These are phyloP conservation scores for Petrocephalus microphthalmus DNA, from an alignment of 2,113 vertebrate genomes.

Conservation along the genomic window DNA sequence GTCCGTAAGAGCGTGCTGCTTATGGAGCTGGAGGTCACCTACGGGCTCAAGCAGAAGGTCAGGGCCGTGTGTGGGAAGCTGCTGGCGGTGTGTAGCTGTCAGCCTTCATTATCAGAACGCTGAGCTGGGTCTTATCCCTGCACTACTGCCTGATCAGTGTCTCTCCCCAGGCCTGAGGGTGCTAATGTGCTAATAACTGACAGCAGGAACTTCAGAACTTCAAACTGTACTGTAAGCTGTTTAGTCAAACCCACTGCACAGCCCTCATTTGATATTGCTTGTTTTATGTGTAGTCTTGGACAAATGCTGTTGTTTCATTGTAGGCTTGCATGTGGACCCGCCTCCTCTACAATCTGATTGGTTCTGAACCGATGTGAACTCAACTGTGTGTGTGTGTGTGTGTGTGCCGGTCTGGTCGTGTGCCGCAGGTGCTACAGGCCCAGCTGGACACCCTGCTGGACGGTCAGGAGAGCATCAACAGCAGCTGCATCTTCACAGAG, in stretches of 20 bases:
- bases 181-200: slow-evolving; percentile 35
- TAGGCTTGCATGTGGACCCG: no score
- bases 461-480: slow-evolving; percentile 87
- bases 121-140: not conserved
- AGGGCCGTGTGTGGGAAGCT: slow-evolving; percentile 28
- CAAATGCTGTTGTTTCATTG: no score
- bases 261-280: no score
- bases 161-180: not conserved
- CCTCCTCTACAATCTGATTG: no score
- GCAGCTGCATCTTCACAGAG: slow-evolving; percentile 87
- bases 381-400: no score
- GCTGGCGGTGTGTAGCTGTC: not conserved
- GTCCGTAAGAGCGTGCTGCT: slow-evolving; percentile 92
- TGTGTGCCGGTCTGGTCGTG: not conserved
- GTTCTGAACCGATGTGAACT: no score
- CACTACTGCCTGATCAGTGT: not conserved
- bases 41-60: slow-evolving; percentile 96
- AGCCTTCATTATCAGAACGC: not conserved
- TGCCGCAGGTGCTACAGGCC: slow-evolving; percentile 81
- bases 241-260: no score
- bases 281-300: no score
- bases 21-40: slow-evolving; percentile 98
- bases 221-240: no score
- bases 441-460: slow-evolving; percentile 84
- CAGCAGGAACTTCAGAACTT: not conserved